Evolutionary conservation across 2,888 invertebrate species (phyloP), one percentile per base, ranked within the genome.

Genomic region (Gerosis bhagava): DNA sequence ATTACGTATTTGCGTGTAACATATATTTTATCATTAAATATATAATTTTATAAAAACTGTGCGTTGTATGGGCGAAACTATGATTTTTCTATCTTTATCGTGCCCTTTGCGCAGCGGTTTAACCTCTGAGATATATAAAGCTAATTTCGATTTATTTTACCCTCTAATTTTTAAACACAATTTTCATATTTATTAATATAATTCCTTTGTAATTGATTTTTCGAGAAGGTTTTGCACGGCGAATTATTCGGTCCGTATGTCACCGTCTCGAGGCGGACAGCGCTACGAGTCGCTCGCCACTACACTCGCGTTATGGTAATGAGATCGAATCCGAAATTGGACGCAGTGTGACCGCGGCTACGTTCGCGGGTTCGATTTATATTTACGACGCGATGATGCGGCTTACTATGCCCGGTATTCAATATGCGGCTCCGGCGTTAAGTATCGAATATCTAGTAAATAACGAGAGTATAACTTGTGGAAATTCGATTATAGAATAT

Each of bases 321-420:
- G 73, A 71, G 78, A 79, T 83, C 71, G 78, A 74, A 77, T 77
- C 73, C 77, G 65, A 81, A 83, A 84, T 84, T 82, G 84, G 82
- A 79, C 70, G 76, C 77, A 59, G 65, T 67, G 65, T 70, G 58
- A 58, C 65, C 75, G 70, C 71, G 63, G 62, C 65, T 65, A 62
- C 55, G 53, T 66, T 70, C 70, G 59, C 67, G 48, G 63, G 63
- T 63, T 54, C 61, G 60, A 70, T 63, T 65, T 72, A 70, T 65
- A 65, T 61, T 59, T 59, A 59, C 56, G 59, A 57, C 60, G 63
- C 43, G 42, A 36, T 45, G 19, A 51, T 40, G 48, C 39, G 48
- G 53, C 53, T 49, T 32, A 48, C 17, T 32, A 21, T 39, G 21
- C 45, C 32, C 28, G 28, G 16, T 32, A 32, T 47, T 35, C 45